Percentiles rank a stretch among this genome's conserved stretches.
Conservation (phyloP, 2,113 vertebrate species). For the Eurypyga helias region DNA sequence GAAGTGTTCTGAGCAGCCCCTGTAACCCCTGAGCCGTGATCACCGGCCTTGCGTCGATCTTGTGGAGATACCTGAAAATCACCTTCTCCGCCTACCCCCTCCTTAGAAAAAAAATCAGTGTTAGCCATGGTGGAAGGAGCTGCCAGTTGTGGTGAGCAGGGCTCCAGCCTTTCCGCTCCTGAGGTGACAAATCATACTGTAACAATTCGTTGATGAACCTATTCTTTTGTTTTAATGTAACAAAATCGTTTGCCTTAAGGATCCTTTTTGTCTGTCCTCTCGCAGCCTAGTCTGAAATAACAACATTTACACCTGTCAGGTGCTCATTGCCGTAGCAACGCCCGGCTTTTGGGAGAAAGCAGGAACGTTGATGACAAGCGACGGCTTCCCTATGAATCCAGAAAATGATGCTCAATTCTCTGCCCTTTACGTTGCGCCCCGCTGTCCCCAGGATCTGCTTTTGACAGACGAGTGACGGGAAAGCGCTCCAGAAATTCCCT, state of each 20-base stretch:
- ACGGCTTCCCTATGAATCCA: not conserved
- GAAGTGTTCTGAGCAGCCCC: not conserved
- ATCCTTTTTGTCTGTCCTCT: not conserved
- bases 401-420: not conserved
- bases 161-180: not conserved
- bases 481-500: not conserved
- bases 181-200: rapidly evolving
- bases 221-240: not conserved
- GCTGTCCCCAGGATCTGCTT: not conserved
- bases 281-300: not conserved
- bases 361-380: not conserved
- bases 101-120: not conserved
- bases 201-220: not conserved
- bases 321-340: not conserved
- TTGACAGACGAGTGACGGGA: not conserved
- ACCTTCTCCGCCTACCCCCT: not conserved
- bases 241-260: not conserved
- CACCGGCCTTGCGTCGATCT: not conserved
- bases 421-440: not conserved
- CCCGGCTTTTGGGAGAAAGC: not conserved
- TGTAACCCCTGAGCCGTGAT: not conserved
- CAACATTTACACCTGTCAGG: not conserved
- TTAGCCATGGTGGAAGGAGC: not conserved
- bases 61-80: not conserved
- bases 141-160: not conserved